Conservation (phyloP, 2,888 invertebrate species). For the Leptogaster cylindrica region DNA sequence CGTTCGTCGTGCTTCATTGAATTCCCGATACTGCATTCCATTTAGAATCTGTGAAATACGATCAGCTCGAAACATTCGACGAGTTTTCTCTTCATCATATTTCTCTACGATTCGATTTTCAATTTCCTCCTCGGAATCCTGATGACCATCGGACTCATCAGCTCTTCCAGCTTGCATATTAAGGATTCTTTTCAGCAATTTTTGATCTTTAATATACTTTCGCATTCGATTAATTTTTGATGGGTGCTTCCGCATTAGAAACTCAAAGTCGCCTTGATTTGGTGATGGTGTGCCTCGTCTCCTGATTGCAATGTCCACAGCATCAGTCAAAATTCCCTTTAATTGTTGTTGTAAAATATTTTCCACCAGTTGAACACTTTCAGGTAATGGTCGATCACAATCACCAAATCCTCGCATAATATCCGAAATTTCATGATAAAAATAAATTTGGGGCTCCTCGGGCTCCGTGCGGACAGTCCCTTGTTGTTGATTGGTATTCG, state of each 20-base stretch:
- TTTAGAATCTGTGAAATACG: conserved; percentile 66
- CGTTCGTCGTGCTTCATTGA: conserved; percentile 77
- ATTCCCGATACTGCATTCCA: conserved; percentile 74
- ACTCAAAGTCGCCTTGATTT: conserved; percentile 73
- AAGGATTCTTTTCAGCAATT: conserved; percentile 58
- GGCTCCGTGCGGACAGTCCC: background rate
- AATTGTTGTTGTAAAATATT: conserved; percentile 83
- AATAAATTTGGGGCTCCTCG: conserved; percentile 54
- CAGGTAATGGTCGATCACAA: conserved; percentile 78
- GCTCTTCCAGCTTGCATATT: conserved; percentile 58
- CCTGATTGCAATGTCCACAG: conserved; percentile 70
- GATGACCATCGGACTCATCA: conserved; percentile 58
- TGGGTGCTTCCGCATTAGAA: conserved; percentile 81
- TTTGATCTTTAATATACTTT: conserved; percentile 72
- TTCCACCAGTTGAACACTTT: conserved; percentile 84
- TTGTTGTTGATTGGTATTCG: background rate
- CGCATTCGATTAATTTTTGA: conserved; percentile 76
- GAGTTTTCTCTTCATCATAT: conserved; percentile 60
- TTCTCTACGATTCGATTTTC: conserved; percentile 64
- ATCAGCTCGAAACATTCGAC: conserved; percentile 66
- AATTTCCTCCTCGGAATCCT: conserved; percentile 65
- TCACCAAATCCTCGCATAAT: conserved; percentile 97
- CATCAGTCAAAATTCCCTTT: conserved; percentile 76
- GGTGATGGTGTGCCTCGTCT: conserved; percentile 69
- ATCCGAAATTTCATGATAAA: conserved; percentile 72